Base-by-base conservation (phyloP, 2,888 invertebrate species). In the Drosophila macrospina region DNA sequence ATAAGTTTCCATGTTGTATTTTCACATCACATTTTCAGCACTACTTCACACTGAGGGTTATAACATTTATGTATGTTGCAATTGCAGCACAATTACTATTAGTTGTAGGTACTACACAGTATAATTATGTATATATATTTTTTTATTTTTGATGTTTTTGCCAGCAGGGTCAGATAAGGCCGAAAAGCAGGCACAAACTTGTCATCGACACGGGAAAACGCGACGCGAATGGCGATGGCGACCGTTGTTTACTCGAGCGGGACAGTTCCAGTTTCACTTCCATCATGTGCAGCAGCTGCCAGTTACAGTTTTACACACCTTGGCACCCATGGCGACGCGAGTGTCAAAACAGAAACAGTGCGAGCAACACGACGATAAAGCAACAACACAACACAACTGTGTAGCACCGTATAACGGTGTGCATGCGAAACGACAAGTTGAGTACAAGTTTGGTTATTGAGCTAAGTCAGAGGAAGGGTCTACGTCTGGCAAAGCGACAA, bases 181-280 rank as follows among this genome's bases (percentile, higher is more conserved):
- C 54, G 55, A 32, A 64, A 74, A 75, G 79, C 70, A 69, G 64
- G 50, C 75, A 74, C 79, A 80, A 71, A 80, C 60, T 63, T 76
- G 78, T 74, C 78, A 63, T 52, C 56, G 72, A 60, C 54, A 59
- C 67, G 47, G 45, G 44, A 45, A 39, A 66, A 60, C 74, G 75
- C 75, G 79, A 69, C 75, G 57, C 70, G 73, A 61, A 55, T 47
- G 48, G 7, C 32, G 45, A 55, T 69, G 71, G 57, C 78, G 86
- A 68, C 62, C 80, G 87, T 79, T 90, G 91, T 88, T 91, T 88
- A 90, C 88, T 91, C 90, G 90, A 90, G 91, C 91, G 88, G 85
- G 82, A 90, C 91, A 80, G 77, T 86, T 89, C 71, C 89, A 81
- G 56, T 54, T 74, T 51, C 62, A 73, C 45, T 48, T 74, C 59